Percentiles rank a stretch among this genome's conserved stretches.
Evolutionary conservation across 2,888 invertebrate species (phyloP).

Genomic region (Rapana venosa): DNA sequence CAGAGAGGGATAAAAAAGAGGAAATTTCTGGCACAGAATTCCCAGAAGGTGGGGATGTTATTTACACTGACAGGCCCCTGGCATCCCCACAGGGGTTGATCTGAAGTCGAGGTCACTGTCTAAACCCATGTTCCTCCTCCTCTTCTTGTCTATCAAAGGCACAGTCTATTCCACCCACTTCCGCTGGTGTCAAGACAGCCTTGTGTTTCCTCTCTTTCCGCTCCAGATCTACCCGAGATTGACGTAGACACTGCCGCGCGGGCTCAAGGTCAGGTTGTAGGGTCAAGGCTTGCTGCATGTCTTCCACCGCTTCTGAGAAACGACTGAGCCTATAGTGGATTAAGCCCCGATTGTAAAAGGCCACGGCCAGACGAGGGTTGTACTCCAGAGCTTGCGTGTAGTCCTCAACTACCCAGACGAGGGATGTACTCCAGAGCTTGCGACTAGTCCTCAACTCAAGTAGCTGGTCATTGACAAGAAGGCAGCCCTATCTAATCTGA

Average conservation of each 20-base stretch:
- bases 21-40: too few species aligned
- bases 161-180: not conserved
- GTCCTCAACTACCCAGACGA: too few species aligned
- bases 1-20: too few species aligned
- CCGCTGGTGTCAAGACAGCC: conserved; percentile 57
- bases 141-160: not conserved
- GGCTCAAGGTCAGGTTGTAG: conserved; percentile 33
- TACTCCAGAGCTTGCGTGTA: conserved; percentile 73
- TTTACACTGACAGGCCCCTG: too few species aligned
- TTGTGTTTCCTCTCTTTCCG: not conserved
- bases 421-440: too few species aligned
- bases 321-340: conserved; percentile 76
- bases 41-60: too few species aligned
- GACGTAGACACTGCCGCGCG: conserved; percentile 28
- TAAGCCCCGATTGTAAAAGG: conserved; percentile 78
- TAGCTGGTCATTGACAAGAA: too few species aligned
- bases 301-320: conserved; percentile 27
- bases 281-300: conserved; percentile 29
- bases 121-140: too few species aligned
- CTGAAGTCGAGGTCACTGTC: too few species aligned
- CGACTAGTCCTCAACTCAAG: too few species aligned
- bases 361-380: conserved; percentile 61
- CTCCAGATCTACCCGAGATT: conserved; percentile 6
- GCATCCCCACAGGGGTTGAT: too few species aligned
- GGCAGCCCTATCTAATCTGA: too few species aligned